phyloP scores from a whole-genome alignment of 2,888 invertebrate species.

The Drosophila ochracea region DNA sequence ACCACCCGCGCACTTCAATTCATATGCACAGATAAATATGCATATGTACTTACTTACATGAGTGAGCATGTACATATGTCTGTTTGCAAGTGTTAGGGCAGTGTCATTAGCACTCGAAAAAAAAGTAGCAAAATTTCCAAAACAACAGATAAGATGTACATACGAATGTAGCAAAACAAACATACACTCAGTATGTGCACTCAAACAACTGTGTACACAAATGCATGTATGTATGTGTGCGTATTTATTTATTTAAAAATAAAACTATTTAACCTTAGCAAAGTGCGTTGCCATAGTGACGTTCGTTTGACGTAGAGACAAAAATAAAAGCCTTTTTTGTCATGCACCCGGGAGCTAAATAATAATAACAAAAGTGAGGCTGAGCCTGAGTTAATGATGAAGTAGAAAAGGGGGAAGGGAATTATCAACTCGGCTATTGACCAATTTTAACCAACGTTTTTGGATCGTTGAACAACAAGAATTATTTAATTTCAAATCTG shows the following conservation, averaged over 20 bases:
- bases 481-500: slow-evolving; percentile 36
- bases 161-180: slow-evolving; percentile 24
- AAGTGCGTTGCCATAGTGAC: slow-evolving; percentile 68
- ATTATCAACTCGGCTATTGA: slow-evolving; percentile 11
- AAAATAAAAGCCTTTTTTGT: slow-evolving; percentile 28
- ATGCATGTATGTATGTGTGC: neutral
- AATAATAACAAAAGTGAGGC: slow-evolving; percentile 1
- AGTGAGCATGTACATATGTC: slow-evolving; percentile 10
- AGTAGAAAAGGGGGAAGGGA: neutral
- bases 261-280: slow-evolving; percentile 76
- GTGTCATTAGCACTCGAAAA: slow-evolving; percentile 58
- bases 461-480: slow-evolving; percentile 18
- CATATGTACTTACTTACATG: slow-evolving; percentile 1
- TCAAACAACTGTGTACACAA: slow-evolving; percentile 17
- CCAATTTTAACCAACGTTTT: slow-evolving; percentile 13
- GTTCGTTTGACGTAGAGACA: slow-evolving; percentile 39
- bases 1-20: slow-evolving; percentile 41
- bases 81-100: slow-evolving; percentile 15
- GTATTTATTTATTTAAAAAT: slow-evolving; percentile 58
- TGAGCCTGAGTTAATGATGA: neutral
- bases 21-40: slow-evolving; percentile 1
- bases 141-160: slow-evolving; percentile 55
- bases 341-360: slow-evolving; percentile 15
- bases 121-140: slow-evolving; percentile 47
- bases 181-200: slow-evolving; percentile 1